Base-by-base conservation (phyloP, 1,140 invertebrate species). In the Nasonia giraulti region DNA sequence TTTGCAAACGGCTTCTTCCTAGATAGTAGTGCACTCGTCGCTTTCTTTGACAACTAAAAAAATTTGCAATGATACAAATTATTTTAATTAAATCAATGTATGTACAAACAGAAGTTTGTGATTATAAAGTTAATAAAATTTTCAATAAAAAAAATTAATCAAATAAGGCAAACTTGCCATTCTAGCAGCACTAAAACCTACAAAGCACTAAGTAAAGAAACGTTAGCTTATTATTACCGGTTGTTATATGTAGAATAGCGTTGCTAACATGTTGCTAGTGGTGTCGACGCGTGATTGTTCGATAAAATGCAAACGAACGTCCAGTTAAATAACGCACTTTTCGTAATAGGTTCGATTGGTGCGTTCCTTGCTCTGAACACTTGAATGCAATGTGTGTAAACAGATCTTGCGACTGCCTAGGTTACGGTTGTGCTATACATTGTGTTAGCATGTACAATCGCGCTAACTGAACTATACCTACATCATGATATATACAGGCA, bases 1-100 rank as follows among this genome's bases (percentile, higher is more conserved):
- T 96, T 96, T 1, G 95, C 94, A 2, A 94, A 91, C 31, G 92
- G 94, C 89, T 96, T 96, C 87, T 96, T 96, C 20, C 95, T 89
- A 1, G 55, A 85, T 50, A 84, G 82, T 12, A 83, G 50, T 66
- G 77, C 23, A 7, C 37, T 82, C 14, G 83, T 37, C 44, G 87
- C 71, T 86, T 91, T 92, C 81, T 91, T 91, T 14, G 89, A 89
- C 10, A 74, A 23, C 85, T 86, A 27, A 66, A 86, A 71, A 14
- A 86, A 79, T 44, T 5, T 8, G 40, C n/a, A 80, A 69, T 37
- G 12, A 17, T 68, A 50, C 23, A 27, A 80, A 69, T 66, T n/a
- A 31, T 78, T 78, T 62, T 12, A 12, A 27, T 31, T 20, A 8
- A 27, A 27, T 27, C 27, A 27, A 27, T 27, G 27, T 1, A 27